These are phyloP conservation scores for Potorous gilbertii DNA, from an alignment of 2,797 vertebrate genomes.

Conservation along the genomic window DNA sequence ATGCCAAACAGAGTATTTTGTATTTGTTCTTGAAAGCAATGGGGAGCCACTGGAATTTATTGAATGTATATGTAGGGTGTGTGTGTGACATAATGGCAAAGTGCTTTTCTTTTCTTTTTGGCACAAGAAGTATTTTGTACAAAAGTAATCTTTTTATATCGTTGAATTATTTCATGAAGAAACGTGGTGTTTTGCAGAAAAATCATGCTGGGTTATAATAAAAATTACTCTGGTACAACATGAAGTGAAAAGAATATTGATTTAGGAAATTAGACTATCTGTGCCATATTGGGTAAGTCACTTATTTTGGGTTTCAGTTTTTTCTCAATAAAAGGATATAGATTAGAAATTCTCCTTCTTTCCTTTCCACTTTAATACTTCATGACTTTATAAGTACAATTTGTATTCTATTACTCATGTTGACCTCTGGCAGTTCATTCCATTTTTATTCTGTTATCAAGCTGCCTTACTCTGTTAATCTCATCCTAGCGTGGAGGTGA, in stretches of 20 bases:
- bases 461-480: not conserved
- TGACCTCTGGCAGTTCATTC: not conserved
- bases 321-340: not conserved
- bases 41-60: not conserved
- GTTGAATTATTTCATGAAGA: not conserved
- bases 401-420: not conserved
- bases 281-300: not conserved
- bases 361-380: not conserved
- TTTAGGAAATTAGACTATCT: not conserved
- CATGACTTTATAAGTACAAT: not conserved
- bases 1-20: not conserved
- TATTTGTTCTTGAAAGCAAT: not conserved
- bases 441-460: not conserved
- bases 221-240: not conserved
- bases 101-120: not conserved
- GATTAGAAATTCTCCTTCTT: not conserved
- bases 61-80: not conserved
- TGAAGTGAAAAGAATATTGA: not conserved
- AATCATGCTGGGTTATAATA: not conserved
- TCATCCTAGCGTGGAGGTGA: not conserved
- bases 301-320: not conserved
- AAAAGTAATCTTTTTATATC: not conserved
- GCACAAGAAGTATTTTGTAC: slow-evolving; percentile 12
- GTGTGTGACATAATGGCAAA: not conserved
- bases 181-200: not conserved